phyloP scores from a whole-genome alignment of 2,888 invertebrate genomes.

The Tetanocera ferruginea region DNA sequence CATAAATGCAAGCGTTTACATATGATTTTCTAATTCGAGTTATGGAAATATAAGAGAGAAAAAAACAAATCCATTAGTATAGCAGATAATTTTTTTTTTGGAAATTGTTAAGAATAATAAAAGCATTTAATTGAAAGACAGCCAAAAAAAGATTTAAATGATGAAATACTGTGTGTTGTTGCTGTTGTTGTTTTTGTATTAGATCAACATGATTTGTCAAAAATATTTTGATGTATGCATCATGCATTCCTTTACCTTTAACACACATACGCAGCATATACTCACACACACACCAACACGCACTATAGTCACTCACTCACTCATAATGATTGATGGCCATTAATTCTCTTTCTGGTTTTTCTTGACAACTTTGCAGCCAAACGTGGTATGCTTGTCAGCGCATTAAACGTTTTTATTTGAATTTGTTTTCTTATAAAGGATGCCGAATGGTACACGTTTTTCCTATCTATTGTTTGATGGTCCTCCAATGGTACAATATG shows the following conservation, averaged over 20 bases:
- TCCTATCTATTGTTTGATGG: background rate
- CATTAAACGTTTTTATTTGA: slow-evolving; percentile 18
- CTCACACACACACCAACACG: too few relatives aligned
- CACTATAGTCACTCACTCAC: too few relatives aligned
- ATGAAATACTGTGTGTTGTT: slow-evolving; percentile 34
- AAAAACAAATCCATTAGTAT: slow-evolving; percentile 23
- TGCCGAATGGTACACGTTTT: slow-evolving; percentile 8
- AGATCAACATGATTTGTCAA: slow-evolving; percentile 34
- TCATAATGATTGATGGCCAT: slow-evolving; percentile 16
- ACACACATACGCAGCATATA: too few relatives aligned
- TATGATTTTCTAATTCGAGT: background rate
- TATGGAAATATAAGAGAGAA: background rate
- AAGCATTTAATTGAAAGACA: slow-evolving; percentile 37
- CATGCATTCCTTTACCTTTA: too few relatives aligned
- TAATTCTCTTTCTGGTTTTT: slow-evolving; percentile 18
- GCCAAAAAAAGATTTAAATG: slow-evolving; percentile 21
- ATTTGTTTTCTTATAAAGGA: slow-evolving; percentile 16
- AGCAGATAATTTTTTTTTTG: background rate
- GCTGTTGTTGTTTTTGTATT: background rate
- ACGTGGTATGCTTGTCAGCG: slow-evolving; percentile 16
- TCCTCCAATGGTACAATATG: background rate
- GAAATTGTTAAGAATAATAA: slow-evolving; percentile 10
- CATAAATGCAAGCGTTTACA: background rate
- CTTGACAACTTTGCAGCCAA: background rate
- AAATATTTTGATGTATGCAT: background rate